These are phyloP conservation scores for Anniella stebbinsi DNA, from an alignment of 2,797 vertebrate species.

Conservation along the genomic window DNA sequence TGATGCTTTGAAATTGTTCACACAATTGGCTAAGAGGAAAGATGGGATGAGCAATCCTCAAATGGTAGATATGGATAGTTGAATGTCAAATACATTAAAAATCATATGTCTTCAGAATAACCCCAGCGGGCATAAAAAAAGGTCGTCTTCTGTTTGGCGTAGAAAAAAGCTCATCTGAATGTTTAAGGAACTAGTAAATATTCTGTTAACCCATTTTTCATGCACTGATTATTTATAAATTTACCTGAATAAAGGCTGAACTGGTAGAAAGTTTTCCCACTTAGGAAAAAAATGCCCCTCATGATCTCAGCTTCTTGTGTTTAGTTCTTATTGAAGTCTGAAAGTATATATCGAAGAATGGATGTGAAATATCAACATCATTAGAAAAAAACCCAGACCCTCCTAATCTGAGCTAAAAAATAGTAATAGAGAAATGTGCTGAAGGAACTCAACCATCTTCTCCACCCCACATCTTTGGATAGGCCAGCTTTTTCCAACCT, in stretches of 20 bases:
- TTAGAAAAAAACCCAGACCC: background rate
- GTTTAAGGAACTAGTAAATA: slow-evolving; percentile 24
- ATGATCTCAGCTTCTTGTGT: background rate
- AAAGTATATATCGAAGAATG: background rate
- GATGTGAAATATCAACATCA: background rate
- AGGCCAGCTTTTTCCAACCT: too few species aligned
- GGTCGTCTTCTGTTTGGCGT: background rate
- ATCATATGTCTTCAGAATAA: background rate
- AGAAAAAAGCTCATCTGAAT: background rate
- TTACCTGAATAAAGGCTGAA: background rate
- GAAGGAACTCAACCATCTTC: background rate
- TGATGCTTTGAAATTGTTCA: slow-evolving; percentile 22
- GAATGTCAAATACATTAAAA: fast-evolving
- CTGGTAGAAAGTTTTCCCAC: background rate
- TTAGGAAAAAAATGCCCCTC: background rate
- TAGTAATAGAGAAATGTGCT: background rate
- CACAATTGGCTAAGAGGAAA: background rate
- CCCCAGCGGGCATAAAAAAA: background rate
- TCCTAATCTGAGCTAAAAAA: background rate
- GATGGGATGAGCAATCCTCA: background rate
- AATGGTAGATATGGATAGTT: background rate
- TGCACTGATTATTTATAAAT: slow-evolving; percentile 22
- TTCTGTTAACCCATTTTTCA: slow-evolving; percentile 12
- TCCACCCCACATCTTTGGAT: too few species aligned
- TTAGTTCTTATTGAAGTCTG: background rate